Evolutionary conservation across 1,140 invertebrate species (phyloP).

Genomic region (Hycleus cichorii): DNA sequence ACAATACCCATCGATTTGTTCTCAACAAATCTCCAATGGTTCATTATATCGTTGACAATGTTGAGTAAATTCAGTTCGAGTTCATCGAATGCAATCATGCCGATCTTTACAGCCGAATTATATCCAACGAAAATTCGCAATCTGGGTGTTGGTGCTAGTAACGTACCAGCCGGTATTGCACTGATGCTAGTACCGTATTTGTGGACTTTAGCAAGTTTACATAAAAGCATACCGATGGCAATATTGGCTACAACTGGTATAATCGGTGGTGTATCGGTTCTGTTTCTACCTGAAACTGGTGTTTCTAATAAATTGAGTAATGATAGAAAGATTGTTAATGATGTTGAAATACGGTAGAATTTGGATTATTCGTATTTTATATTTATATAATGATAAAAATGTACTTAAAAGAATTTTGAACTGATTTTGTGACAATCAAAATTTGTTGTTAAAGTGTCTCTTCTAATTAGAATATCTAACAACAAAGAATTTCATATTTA

Average conservation of each 20-base stretch:
- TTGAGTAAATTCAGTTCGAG: slow-evolving; percentile 59
- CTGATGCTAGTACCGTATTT: slow-evolving; percentile 65
- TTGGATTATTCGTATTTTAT: too few relatives aligned
- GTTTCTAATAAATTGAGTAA: slow-evolving; percentile 13
- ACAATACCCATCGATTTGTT: slow-evolving; percentile 40
- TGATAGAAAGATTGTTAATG: too few relatives aligned
- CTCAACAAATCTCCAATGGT: slow-evolving; percentile 34
- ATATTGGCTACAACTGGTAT: slow-evolving; percentile 54
- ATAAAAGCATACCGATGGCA: slow-evolving; percentile 51
- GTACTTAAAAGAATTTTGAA: too few relatives aligned
- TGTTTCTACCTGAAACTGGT: slow-evolving; percentile 53
- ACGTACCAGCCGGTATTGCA: slow-evolving; percentile 59
- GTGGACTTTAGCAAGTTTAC: slow-evolving; percentile 59
- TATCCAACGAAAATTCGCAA: slow-evolving; percentile 67
- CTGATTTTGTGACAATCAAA: too few relatives aligned
- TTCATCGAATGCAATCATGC: slow-evolving; percentile 62
- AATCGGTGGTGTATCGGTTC: slow-evolving; percentile 53
- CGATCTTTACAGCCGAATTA: slow-evolving; percentile 64
- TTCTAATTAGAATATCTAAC: too few relatives aligned
- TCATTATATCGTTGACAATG: slow-evolving; percentile 43
- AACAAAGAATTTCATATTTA: too few relatives aligned
- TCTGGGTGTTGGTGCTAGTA: slow-evolving; percentile 63
- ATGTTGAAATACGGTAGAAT: too few relatives aligned
- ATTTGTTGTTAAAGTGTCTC: too few relatives aligned
- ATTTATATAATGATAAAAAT: too few relatives aligned